Percentiles rank a stretch among this genome's conserved stretches.
Conservation (phyloP, 2,888 invertebrate genomes). For the Napeogenes sylphis region DNA sequence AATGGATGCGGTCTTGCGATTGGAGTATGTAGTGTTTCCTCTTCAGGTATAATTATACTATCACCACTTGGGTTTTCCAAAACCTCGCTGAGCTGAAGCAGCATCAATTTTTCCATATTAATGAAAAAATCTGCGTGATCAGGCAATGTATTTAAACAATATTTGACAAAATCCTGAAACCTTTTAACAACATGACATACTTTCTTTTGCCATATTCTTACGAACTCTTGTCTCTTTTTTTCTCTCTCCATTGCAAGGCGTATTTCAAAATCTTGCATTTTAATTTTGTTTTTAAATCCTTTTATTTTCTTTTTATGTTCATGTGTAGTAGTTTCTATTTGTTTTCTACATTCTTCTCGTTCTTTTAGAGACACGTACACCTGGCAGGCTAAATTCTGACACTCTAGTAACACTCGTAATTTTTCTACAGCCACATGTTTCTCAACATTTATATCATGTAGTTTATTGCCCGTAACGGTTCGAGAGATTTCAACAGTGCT, state of each 20-base stretch:
- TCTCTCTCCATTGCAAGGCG: slow-evolving; percentile 47
- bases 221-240: slow-evolving; percentile 44
- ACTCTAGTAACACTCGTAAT: slow-evolving; percentile 51
- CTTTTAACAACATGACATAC: slow-evolving; percentile 61
- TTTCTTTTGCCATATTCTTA: slow-evolving; percentile 58
- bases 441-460: slow-evolving; percentile 61
- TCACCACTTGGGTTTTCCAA: slow-evolving; percentile 49
- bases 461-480: slow-evolving; percentile 34
- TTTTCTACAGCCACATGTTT: slow-evolving; percentile 62
- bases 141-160: slow-evolving; percentile 56
- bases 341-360: slow-evolving; percentile 51
- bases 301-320: slow-evolving; percentile 53
- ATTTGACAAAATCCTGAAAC: slow-evolving; percentile 62
- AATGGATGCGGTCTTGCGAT: slow-evolving; percentile 55
- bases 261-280: slow-evolving; percentile 52
- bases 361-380: slow-evolving; percentile 68
- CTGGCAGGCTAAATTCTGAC: slow-evolving; percentile 66
- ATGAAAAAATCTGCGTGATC: slow-evolving; percentile 67
- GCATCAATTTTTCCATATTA: slow-evolving; percentile 65
- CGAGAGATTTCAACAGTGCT: slow-evolving; percentile 41
- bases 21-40: slow-evolving; percentile 42
- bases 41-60: slow-evolving; percentile 53
- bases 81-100: slow-evolving; percentile 56
- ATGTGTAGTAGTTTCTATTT: slow-evolving; percentile 43
- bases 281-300: slow-evolving; percentile 43